Evolutionary conservation across 2,113 vertebrate genomes (phyloP).

Genomic region (Poicephalus gulielmi): DNA sequence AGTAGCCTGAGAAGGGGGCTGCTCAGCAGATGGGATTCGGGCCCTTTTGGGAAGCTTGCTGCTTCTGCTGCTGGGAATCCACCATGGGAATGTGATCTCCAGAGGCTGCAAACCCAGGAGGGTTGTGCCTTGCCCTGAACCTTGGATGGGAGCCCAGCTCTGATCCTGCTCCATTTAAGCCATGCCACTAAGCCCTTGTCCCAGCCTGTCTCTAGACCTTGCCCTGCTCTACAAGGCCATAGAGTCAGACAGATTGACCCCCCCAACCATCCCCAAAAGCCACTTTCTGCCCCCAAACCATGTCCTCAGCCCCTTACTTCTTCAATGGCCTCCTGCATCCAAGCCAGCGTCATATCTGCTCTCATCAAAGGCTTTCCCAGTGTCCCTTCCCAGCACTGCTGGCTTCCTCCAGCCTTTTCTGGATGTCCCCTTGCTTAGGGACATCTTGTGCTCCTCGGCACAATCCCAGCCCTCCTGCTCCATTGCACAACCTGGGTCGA

Average conservation of each 20-base stretch:
- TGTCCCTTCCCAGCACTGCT: not conserved
- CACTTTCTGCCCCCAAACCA: not conserved
- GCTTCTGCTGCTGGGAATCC: not conserved
- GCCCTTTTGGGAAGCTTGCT: not conserved
- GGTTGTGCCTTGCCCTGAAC: not conserved
- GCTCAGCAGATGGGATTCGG: not conserved
- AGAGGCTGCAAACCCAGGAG: not conserved
- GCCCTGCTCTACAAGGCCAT: not conserved
- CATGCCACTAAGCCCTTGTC: not conserved
- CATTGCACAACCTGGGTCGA: not conserved
- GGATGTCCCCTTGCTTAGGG: not conserved
- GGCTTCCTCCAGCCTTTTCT: not conserved
- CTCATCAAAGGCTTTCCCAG: not conserved
- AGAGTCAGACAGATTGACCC: not conserved
- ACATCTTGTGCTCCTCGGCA: not conserved
- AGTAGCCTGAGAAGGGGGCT: not conserved
- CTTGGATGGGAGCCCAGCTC: conserved; percentile 16
- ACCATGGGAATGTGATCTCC: conserved; percentile 4
- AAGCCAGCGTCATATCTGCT: not conserved
- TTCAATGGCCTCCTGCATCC: not conserved
- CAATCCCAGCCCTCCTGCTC: not conserved
- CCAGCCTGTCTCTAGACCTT: not conserved
- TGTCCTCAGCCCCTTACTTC: not conserved
- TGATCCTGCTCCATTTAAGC: not conserved
- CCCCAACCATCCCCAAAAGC: not conserved